Base-by-base conservation (phyloP, 1,140 invertebrate genomes). In the Acyrthosiphon pisum region DNA sequence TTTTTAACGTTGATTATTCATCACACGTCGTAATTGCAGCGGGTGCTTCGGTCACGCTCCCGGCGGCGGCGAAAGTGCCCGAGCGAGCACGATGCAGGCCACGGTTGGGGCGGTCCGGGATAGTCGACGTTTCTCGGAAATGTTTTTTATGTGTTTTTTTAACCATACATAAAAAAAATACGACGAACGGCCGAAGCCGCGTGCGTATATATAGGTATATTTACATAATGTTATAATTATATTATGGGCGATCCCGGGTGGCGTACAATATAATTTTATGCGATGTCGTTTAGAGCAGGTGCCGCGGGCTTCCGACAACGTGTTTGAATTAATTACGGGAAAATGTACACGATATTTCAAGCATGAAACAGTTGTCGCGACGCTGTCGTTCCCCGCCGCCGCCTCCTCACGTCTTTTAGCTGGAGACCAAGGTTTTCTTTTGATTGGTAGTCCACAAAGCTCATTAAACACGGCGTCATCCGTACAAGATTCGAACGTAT, bases 281-380 rank as follows among this genome's bases (percentile, higher is more conserved):
- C 60, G 11, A 86, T 87, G 26, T 48, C 44, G 44, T 87, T 87
- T 87, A 26, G 44, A 44, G 44, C 84, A 46, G 84, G 84, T 87
- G 84, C 18, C 84, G 14, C 44, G 30, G 6, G 44, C 84, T 18
- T 46, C 84, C 44, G 44, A 30, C 26, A 87, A 46, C 23, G 44
- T 46, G 41, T 87, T 87, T 87, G 84, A 87, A 87, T 87, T 87
- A 87, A 87, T 87, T 87, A 87, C 84, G 11, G 84, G 44, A 87
- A 87, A 87, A 87, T 46, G 44, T 87, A 46, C 18, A 46, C 44
- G 30, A 87, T 48, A 87, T 87, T 87, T 87, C 84, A 46, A 46
- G n/a, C 44, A 20, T 87, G 84, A 46, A 46, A 87, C 23, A 30
- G 41, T 87, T 87, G 84, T 87, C 41, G 35, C n/a, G 18, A 81